Evolutionary conservation across 2,888 invertebrate genomes (phyloP), one percentile per base, ranked within the genome.

Genomic region (Galerucella nymphaeae): DNA sequence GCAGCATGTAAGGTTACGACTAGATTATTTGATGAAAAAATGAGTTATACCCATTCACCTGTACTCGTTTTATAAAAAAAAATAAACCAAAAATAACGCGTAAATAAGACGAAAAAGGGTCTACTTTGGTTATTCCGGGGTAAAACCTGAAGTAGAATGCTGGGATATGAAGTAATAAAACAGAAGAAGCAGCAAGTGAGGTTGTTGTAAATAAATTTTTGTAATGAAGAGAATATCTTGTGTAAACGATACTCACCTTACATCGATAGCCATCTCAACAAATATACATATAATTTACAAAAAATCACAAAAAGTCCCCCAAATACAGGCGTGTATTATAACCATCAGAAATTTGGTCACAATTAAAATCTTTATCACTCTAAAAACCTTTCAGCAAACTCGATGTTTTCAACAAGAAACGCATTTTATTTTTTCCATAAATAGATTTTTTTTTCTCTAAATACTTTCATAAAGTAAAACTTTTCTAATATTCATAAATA

Each of bases 321-420:
- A 14, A 38, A 8, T 20, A 63, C 30, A 58, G 58, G 23, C 41
- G n/a, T 48, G n/a, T 11, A 20, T 63, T 48, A 45, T 68, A 68
- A 48, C 64, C 41, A 76, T 75, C 70, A 72, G 64, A 78, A 81
- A 81, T 83, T 82, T 81, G 81, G 82, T 82, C 80, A 82, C 80
- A 80, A 77, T 72, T 70, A 77, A 78, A 76, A 71, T 75, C 72
- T 76, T 62, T 67, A 74, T 65, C 70, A 72, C 68, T 68, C 76
- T 76, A 77, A 73, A 38, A 58, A 73, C 72, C 71, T 66, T 69
- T 67, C 45, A 74, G 73, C 75, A 75, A 76, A 77, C 77, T 77
- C 75, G 71, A 71, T 71, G 75, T 76, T 75, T 66, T 70, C 72
- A 79, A 81, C 79, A 78, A 77, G 78, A 78, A 78, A 75, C 71